phyloP scores from a whole-genome alignment of 2,888 invertebrate species.

The Acrobasis consociella region DNA sequence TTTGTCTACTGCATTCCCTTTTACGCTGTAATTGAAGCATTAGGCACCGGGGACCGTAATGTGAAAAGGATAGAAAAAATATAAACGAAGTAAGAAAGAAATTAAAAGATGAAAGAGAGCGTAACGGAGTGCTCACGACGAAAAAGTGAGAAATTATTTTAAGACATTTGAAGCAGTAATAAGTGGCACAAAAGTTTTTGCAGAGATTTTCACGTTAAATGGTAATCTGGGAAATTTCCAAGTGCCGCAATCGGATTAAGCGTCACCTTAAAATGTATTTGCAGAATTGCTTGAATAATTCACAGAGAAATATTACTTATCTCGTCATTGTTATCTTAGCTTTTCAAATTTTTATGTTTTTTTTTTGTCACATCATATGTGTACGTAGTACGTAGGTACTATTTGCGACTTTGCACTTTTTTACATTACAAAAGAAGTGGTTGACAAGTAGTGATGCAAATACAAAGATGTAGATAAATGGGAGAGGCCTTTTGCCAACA shows the following conservation, averaged over 20 bases:
- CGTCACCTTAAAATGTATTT: slow-evolving; percentile 56
- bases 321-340: slow-evolving; percentile 38
- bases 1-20: slow-evolving; percentile 48
- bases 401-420: too few relatives aligned
- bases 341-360: background rate
- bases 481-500: too few relatives aligned
- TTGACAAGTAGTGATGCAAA: too few relatives aligned
- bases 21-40: slow-evolving; percentile 52
- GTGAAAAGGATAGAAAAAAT: slow-evolving; percentile 51
- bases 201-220: slow-evolving; percentile 64
- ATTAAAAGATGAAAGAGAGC: slow-evolving; percentile 67
- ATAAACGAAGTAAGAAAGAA: slow-evolving; percentile 59
- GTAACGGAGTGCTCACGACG: slow-evolving; percentile 61
- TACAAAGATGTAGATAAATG: too few relatives aligned
- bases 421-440: too few relatives aligned
- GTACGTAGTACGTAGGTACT: too few relatives aligned
- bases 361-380: background rate
- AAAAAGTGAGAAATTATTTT: slow-evolving; percentile 68
- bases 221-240: slow-evolving; percentile 61
- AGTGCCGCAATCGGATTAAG: slow-evolving; percentile 62
- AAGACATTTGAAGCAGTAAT: slow-evolving; percentile 65
- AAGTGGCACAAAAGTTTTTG: slow-evolving; percentile 62
- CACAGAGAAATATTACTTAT: slow-evolving; percentile 46
- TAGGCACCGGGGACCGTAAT: slow-evolving; percentile 47
- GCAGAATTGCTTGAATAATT: slow-evolving; percentile 51